A percentile compares a stretch with the other conserved stretches of the same genome.
Conservation (phyloP, 2,113 vertebrate species). For the Takifugu flavidus region DNA sequence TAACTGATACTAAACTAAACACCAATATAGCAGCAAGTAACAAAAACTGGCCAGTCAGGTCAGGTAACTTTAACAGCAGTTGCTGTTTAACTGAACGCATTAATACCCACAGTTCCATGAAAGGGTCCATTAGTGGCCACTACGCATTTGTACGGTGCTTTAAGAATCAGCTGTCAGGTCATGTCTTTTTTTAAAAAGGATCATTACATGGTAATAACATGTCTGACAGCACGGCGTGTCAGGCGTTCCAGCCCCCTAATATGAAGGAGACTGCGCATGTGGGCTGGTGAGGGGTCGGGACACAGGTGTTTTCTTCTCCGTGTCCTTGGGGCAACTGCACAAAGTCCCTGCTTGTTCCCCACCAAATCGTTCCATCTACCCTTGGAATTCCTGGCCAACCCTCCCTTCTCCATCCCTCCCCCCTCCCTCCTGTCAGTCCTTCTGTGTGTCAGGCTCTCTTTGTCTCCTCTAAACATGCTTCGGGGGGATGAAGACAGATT, state of each 20-base stretch:
- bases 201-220: slow-evolving; percentile 3
- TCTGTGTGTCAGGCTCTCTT: not conserved
- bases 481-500: slow-evolving; percentile 27
- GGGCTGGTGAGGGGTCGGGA: slow-evolving; percentile 31
- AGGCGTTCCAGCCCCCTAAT: not conserved
- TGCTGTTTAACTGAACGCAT: too few species aligned
- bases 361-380: slow-evolving; percentile 63
- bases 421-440: slow-evolving; percentile 5
- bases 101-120: too few species aligned
- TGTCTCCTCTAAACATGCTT: slow-evolving; percentile 12
- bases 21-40: too few species aligned
- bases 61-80: too few species aligned
- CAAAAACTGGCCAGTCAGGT: too few species aligned
- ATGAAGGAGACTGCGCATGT: slow-evolving; percentile 23
- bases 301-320: slow-evolving; percentile 64
- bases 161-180: too few species aligned
- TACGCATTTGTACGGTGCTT: too few species aligned
- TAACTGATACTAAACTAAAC: too few species aligned
- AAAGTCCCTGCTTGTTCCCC: slow-evolving; percentile 72
- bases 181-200: not conserved
- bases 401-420: slow-evolving; percentile 16
- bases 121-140: too few species aligned
- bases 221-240: slow-evolving; percentile 1
- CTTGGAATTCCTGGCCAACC: slow-evolving; percentile 70
- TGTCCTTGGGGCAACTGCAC: slow-evolving; percentile 49